A percentile compares a stretch with the other conserved stretches of the same genome.
Conservation (phyloP, 2,888 invertebrate genomes). For the Pseudoips prasinana region DNA sequence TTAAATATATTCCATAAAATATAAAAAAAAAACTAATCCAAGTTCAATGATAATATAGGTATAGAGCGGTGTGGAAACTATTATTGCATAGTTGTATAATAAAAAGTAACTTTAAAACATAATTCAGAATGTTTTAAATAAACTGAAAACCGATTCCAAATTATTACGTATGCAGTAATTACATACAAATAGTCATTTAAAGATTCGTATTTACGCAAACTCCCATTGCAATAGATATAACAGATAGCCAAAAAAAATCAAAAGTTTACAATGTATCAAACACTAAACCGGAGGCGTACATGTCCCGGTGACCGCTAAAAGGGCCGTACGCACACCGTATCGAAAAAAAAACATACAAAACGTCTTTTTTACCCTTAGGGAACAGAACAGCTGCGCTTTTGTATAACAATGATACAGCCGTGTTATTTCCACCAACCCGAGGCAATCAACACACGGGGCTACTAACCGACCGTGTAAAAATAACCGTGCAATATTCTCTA, state of each 20-base stretch:
- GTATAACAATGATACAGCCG: conserved; percentile 79
- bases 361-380: conserved; percentile 77
- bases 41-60: no score
- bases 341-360: conserved; percentile 66
- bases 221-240: conserved; percentile 5
- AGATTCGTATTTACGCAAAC: no score
- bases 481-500: conserved; percentile 15
- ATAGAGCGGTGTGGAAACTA: no score
- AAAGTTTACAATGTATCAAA: conserved; percentile 49
- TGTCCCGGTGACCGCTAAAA: conserved; percentile 76
- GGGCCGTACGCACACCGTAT: conserved; percentile 54
- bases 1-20: no score
- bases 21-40: no score
- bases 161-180: no score
- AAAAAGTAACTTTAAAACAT: no score
- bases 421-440: conserved; percentile 69
- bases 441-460: conserved; percentile 66
- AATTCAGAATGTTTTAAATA: no score
- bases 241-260: conserved; percentile 25
- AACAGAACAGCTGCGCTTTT: conserved; percentile 77
- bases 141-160: no score
- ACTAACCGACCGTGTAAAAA: conserved; percentile 43
- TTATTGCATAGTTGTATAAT: no score
- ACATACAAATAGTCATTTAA: no score
- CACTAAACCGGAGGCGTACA: conserved; percentile 52